These are phyloP conservation scores for Cyprinodon variegatus DNA, from an alignment of 2,113 vertebrate genomes.

Conservation along the genomic window DNA sequence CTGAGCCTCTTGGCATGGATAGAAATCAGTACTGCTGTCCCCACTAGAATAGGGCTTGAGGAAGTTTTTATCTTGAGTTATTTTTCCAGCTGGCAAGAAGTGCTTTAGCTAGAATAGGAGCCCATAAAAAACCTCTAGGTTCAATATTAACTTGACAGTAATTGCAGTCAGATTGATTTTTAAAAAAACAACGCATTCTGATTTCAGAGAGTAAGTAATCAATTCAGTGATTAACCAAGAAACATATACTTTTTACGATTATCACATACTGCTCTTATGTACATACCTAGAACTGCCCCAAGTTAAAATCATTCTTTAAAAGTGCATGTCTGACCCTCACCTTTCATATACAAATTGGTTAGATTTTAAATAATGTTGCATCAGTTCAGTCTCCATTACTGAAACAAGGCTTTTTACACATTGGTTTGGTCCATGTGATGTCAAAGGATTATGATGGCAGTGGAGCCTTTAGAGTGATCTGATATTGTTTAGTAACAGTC, in stretches of 20 bases:
- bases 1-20: background rate
- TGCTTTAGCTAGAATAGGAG: background rate
- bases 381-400: background rate
- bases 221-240: too few relatives aligned
- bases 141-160: background rate
- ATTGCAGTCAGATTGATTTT: background rate
- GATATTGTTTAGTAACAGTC: too few relatives aligned
- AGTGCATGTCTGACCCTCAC: background rate
- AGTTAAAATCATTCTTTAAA: too few relatives aligned
- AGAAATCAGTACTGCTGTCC: background rate
- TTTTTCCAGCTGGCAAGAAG: background rate
- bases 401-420: background rate
- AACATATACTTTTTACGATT: too few relatives aligned
- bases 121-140: background rate
- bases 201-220: too few relatives aligned
- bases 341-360: background rate
- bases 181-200: background rate
- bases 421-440: background rate
- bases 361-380: background rate
- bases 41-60: background rate
- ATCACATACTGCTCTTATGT: too few relatives aligned
- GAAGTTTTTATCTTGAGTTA: background rate
- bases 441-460: background rate
- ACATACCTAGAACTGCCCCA: too few relatives aligned
- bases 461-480: background rate